Percentiles rank a stretch among this genome's conserved stretches.
Evolutionary conservation across 2,797 vertebrate species (phyloP).

Genomic region (Trichosurus vulpecula): DNA sequence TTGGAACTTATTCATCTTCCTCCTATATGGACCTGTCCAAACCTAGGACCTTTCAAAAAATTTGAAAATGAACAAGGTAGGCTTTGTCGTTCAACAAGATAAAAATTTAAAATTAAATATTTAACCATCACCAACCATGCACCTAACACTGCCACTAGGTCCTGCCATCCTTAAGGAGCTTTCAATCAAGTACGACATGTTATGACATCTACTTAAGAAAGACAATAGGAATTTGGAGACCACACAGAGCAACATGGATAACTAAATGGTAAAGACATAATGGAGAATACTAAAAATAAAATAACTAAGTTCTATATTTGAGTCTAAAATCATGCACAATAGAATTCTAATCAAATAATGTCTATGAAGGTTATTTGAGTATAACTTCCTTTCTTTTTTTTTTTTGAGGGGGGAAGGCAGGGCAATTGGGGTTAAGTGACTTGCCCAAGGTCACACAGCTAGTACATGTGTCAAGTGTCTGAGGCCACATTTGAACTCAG

Average conservation of each 20-base stretch:
- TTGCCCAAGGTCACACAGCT: too few relatives aligned
- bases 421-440: too few relatives aligned
- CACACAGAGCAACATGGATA: background rate
- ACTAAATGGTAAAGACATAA: background rate
- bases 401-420: too few relatives aligned
- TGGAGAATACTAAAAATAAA: background rate
- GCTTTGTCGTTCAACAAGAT: background rate
- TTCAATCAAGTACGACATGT: background rate
- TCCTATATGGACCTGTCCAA: background rate
- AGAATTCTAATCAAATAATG: background rate
- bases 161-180: too few relatives aligned
- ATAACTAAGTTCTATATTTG: background rate
- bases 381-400: too few relatives aligned
- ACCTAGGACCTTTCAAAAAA: background rate
- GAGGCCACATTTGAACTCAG: too few relatives aligned
- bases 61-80: background rate
- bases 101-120: background rate
- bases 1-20: constrained; percentile 34
- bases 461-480: too few relatives aligned
- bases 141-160: too few relatives aligned
- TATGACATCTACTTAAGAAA: background rate
- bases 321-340: background rate
- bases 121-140: background rate
- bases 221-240: background rate
- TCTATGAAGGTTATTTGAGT: background rate